phyloP scores from a whole-genome alignment of 2,113 vertebrate species.

The Gymnogyps californianus region DNA sequence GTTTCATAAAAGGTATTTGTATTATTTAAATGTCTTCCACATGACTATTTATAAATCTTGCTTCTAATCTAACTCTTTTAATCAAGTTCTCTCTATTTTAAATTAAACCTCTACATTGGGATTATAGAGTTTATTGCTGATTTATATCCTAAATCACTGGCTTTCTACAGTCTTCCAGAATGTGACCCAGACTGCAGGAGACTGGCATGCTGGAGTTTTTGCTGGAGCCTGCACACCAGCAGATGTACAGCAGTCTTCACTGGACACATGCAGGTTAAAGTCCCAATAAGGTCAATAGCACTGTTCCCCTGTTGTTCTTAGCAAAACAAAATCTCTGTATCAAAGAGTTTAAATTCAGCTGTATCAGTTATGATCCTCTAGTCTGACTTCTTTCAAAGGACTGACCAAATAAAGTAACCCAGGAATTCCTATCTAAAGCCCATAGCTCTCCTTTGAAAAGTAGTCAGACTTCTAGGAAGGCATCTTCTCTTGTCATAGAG shows the following conservation, averaged over 20 bases:
- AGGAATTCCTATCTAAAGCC: neutral
- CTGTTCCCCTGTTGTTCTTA: neutral
- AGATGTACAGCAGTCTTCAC: neutral
- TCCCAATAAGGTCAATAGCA: neutral
- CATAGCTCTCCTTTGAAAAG: neutral
- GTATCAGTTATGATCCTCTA: neutral
- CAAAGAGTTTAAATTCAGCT: neutral
- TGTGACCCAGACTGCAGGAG: neutral
- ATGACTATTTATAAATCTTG: neutral
- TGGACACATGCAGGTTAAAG: neutral
- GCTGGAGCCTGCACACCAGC: neutral
- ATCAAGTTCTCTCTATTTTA: neutral
- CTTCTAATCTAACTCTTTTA: neutral
- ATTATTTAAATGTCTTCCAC: constrained; percentile 16
- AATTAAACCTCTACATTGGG: neutral
- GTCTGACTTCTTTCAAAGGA: neutral
- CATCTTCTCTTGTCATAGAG: neutral
- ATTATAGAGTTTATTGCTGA: neutral
- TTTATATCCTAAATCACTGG: neutral
- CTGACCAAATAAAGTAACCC: neutral
- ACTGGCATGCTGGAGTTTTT: neutral
- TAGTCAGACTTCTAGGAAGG: neutral
- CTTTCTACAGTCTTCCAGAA: neutral
- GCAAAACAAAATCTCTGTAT: neutral
- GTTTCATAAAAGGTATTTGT: neutral